phyloP scores from a whole-genome alignment of 2,888 invertebrate genomes.

The Marasmarcha lunaedactyla region DNA sequence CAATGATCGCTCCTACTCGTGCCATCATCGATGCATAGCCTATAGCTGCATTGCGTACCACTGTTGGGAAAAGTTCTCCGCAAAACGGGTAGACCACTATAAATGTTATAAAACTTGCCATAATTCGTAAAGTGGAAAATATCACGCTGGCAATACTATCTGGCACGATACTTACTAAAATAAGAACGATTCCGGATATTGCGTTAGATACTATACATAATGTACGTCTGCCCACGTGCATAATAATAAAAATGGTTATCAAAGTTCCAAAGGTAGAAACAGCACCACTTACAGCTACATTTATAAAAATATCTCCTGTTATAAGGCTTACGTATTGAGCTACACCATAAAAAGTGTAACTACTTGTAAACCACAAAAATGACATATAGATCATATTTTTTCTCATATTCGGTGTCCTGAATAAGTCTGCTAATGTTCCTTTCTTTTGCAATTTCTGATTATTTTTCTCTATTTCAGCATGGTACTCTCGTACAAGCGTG shows the following conservation, averaged over 20 bases:
- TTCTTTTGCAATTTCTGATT: no score
- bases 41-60: constrained; percentile 86
- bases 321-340: constrained; percentile 82
- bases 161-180: constrained; percentile 68
- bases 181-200: constrained; percentile 68
- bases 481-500: constrained; percentile 37
- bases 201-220: constrained; percentile 71
- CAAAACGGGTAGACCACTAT: constrained; percentile 89
- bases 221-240: constrained; percentile 72
- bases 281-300: constrained; percentile 79
- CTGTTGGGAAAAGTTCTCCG: constrained; percentile 89
- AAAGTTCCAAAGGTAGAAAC: constrained; percentile 71
- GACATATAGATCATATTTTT: constrained; percentile 77
- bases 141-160: constrained; percentile 53
- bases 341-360: constrained; percentile 80
- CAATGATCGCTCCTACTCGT: constrained; percentile 85
- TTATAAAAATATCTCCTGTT: constrained; percentile 82
- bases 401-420: constrained; percentile 75
- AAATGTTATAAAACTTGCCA: constrained; percentile 80
- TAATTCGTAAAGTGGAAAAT: constrained; percentile 79
- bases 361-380: constrained; percentile 82
- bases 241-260: constrained; percentile 72
- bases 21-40: constrained; percentile 89
- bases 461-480: constrained; percentile 17
- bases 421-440: constrained; percentile 68